phyloP scores from a whole-genome alignment of 2,113 vertebrate species.

The Hemichromis elongatus region DNA sequence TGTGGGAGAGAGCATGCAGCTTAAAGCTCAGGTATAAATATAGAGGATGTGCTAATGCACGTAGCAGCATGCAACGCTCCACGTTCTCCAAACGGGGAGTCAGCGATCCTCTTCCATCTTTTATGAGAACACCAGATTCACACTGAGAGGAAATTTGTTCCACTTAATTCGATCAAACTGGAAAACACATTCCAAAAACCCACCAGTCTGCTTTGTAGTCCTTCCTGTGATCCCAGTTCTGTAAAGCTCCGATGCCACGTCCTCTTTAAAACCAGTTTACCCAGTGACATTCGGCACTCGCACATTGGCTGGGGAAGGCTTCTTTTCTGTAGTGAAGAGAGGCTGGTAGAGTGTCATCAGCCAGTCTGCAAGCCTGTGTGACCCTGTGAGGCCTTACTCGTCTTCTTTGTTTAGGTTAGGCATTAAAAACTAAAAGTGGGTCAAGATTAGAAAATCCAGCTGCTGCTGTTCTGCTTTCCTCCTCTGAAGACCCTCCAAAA shows the following conservation, averaged over 20 bases:
- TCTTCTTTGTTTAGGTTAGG: not conserved
- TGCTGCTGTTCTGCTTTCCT: not conserved
- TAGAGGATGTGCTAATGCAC: not conserved
- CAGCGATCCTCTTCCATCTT: not conserved
- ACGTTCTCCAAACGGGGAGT: not conserved
- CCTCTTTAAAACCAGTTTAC: not conserved
- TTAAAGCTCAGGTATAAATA: not conserved
- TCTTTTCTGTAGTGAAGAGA: not conserved
- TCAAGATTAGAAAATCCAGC: not conserved
- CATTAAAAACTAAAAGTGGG: not conserved
- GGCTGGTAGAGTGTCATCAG: rapidly evolving
- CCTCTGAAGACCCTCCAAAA: not conserved
- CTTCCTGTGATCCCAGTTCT: not conserved
- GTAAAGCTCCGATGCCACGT: not conserved
- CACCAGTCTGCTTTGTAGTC: not conserved
- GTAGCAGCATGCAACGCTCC: not conserved
- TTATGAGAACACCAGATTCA: not conserved
- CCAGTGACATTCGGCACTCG: not conserved
- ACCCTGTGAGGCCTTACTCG: not conserved
- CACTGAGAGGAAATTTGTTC: not conserved
- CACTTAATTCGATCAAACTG: not conserved
- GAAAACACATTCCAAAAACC: not conserved
- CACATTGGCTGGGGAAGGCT: not conserved
- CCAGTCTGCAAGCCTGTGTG: not conserved
- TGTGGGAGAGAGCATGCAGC: not conserved